phyloP scores from a whole-genome alignment of 2,113 vertebrate species.

The Amblyopsis rosae region DNA sequence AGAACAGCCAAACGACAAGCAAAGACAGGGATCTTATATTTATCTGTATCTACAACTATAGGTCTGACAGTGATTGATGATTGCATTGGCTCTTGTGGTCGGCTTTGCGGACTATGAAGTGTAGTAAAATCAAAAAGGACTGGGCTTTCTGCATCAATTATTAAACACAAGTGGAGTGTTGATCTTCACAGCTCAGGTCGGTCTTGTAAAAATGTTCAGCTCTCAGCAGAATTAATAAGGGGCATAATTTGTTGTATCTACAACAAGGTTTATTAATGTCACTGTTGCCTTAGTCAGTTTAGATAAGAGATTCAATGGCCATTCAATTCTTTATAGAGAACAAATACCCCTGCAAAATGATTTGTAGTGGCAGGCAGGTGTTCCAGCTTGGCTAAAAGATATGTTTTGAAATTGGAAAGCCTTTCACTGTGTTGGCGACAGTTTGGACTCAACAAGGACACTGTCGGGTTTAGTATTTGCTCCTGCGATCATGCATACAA shows the following conservation, averaged over 20 bases:
- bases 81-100: conserved; percentile 1
- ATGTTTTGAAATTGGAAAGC: background rate
- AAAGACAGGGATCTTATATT: background rate
- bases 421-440: background rate
- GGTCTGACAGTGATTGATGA: conserved; percentile 9
- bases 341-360: background rate
- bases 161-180: conserved; percentile 17
- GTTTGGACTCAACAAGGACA: too few species aligned
- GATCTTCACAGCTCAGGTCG: background rate
- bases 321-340: background rate
- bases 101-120: conserved; percentile 9
- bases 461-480: too few species aligned
- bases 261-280: conserved; percentile 15
- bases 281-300: conserved; percentile 18
- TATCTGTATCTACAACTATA: conserved; percentile 1
- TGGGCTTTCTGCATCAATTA: conserved; percentile 25
- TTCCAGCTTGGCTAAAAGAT: background rate
- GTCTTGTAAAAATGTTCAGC: conserved; percentile 28
- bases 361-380: background rate
- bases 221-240: conserved; percentile 9
- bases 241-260: conserved; percentile 13
- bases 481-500: too few species aligned
- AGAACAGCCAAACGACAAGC: background rate
- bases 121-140: conserved; percentile 6
- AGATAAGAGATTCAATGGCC: conserved; percentile 16